A percentile compares a stretch with the other conserved stretches of the same genome.
Evolutionary conservation across 2,888 invertebrate species (phyloP).

Genomic region (Phaedon cochleariae): DNA sequence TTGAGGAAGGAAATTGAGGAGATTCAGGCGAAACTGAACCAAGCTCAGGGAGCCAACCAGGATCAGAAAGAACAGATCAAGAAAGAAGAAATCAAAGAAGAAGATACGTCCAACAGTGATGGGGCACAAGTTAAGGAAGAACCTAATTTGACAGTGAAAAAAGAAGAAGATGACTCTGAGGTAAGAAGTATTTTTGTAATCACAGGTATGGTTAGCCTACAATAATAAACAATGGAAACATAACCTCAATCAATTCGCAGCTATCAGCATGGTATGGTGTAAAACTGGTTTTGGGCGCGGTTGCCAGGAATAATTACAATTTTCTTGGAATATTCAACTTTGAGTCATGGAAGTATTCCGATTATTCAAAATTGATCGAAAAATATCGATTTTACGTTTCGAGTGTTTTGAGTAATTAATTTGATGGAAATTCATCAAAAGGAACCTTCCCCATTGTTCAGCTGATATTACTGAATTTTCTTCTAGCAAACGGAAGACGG

Average conservation of each 20-base stretch:
- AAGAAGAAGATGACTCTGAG: constrained; percentile 63
- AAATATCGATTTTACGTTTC: no score
- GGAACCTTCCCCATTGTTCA: no score
- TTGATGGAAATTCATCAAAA: no score
- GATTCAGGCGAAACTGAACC: constrained; percentile 67
- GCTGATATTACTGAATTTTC: no score
- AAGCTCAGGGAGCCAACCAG: constrained; percentile 64
- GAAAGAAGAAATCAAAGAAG: constrained; percentile 60
- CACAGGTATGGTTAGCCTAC: neutral
- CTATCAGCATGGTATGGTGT: no score
- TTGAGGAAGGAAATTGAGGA: constrained; percentile 77
- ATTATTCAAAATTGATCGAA: no score
- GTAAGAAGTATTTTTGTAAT: constrained; percentile 42
- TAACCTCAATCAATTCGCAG: no score
- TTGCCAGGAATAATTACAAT: no score
- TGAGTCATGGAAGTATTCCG: no score
- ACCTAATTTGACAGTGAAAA: constrained; percentile 51
- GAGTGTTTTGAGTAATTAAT: no score
- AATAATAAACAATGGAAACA: neutral
- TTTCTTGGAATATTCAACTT: no score
- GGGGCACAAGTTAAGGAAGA: constrained; percentile 61
- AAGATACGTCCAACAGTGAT: constrained; percentile 57
- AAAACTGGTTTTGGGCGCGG: no score
- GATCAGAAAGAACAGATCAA: constrained; percentile 68
- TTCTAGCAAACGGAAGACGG: constrained; percentile 59